Conservation (phyloP, 2,888 invertebrate species). For the Galeruca laticollis region DNA sequence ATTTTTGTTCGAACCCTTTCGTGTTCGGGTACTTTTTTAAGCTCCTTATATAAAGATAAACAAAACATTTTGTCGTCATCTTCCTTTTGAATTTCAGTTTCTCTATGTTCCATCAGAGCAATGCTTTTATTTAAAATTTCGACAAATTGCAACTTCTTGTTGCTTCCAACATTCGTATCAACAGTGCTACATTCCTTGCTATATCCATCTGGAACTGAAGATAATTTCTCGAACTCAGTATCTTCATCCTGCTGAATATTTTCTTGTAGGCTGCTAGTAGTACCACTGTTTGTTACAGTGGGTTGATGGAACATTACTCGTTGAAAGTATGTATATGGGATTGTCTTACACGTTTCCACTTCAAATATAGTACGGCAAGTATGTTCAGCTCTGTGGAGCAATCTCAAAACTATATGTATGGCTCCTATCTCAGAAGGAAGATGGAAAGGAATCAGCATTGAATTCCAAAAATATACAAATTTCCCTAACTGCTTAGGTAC, state of each 20-base stretch:
- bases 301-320: constrained; percentile 16
- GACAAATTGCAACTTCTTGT: constrained; percentile 16
- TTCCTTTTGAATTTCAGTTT: neutral
- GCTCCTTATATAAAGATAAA: too few relatives aligned
- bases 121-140: constrained; percentile 13
- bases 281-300: too few relatives aligned
- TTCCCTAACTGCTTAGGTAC: constrained; percentile 4
- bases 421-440: constrained; percentile 5
- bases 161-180: too few relatives aligned
- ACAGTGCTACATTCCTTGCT: too few relatives aligned
- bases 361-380: constrained; percentile 17
- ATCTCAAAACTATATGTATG: constrained; percentile 9
- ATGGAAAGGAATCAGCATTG: constrained; percentile 12
- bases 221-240: constrained; percentile 1
- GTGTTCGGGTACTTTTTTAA: too few relatives aligned
- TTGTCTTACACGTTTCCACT: constrained; percentile 4
- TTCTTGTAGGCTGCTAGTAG: constrained; percentile 1
- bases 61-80: neutral
- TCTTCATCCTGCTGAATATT: neutral
- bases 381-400: constrained; percentile 4
- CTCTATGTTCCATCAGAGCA: neutral
- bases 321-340: constrained; percentile 15
- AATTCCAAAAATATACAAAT: constrained; percentile 9
- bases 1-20: too few relatives aligned
- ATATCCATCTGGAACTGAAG: neutral